phyloP scores from a whole-genome alignment of 2,113 vertebrate genomes.

The Drymodes brunneopygia region DNA sequence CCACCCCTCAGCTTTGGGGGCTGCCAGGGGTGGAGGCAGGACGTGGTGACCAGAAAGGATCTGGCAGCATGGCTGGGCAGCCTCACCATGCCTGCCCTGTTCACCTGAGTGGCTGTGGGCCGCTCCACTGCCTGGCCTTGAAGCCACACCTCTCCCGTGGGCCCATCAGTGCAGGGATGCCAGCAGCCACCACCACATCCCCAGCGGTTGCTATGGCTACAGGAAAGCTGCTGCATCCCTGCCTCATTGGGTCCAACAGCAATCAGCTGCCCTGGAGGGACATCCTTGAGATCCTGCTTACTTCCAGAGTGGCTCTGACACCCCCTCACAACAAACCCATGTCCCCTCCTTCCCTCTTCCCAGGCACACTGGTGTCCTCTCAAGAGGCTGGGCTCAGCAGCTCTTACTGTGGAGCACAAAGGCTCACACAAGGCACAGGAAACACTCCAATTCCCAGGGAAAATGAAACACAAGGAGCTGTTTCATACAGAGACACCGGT shows the following conservation, averaged over 20 bases:
- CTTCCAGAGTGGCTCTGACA: not conserved
- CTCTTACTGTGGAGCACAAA: not conserved
- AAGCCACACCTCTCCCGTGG: not conserved
- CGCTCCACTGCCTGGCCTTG: not conserved
- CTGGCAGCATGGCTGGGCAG: not conserved
- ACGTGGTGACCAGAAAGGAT: accelerated
- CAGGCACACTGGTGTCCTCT: accelerated
- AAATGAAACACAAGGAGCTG: not conserved
- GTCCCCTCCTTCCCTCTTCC: not conserved
- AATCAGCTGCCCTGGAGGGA: not conserved
- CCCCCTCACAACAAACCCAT: not conserved
- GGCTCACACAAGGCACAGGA: not conserved
- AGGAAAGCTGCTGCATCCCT: not conserved
- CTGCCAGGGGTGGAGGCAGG: accelerated
- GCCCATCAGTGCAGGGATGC: not conserved
- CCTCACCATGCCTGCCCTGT: accelerated
- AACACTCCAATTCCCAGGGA: not conserved
- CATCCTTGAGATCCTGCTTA: not conserved
- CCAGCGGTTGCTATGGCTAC: not conserved
- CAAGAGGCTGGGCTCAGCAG: not conserved
- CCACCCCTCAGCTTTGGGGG: not conserved
- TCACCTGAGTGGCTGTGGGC: not conserved
- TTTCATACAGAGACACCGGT: not conserved
- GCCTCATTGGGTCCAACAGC: accelerated
- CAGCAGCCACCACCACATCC: not conserved